Evolutionary conservation across 2,888 invertebrate genomes (phyloP).

Genomic region (Gibbula magus): DNA sequence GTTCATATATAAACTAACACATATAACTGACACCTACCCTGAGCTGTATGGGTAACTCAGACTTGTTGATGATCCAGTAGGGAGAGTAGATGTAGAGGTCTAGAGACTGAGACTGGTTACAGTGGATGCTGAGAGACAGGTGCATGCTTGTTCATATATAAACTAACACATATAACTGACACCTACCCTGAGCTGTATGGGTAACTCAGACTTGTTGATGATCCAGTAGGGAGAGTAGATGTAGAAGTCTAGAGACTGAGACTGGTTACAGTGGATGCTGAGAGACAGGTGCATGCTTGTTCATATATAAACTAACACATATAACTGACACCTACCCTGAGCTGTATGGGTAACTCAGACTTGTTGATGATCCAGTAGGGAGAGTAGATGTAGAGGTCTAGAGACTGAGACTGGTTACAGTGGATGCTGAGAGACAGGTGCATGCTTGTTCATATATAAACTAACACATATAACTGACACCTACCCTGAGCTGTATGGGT

Average conservation of each 20-base stretch:
- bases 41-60: conserved; percentile 78
- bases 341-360: conserved; percentile 77
- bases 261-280: conserved; percentile 82
- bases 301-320: too few relatives aligned
- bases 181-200: conserved; percentile 82
- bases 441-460: conserved; percentile 80
- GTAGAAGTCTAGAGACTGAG: conserved; percentile 79
- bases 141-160: conserved; percentile 81
- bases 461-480: conserved; percentile 30
- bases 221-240: conserved; percentile 77
- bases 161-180: too few relatives aligned
- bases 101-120: conserved; percentile 80
- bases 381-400: conserved; percentile 79
- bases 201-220: conserved; percentile 73
- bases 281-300: conserved; percentile 82
- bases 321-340: conserved; percentile 85
- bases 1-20: too few relatives aligned
- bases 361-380: conserved; percentile 75
- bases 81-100: conserved; percentile 79
- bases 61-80: conserved; percentile 74
- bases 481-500: conserved; percentile 82
- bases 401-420: conserved; percentile 79
- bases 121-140: conserved; percentile 82
- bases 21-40: too few relatives aligned
- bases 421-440: conserved; percentile 83